These are phyloP conservation scores for Platynereis dumerilii DNA, from an alignment of 2,888 invertebrate species.

Conservation along the genomic window DNA sequence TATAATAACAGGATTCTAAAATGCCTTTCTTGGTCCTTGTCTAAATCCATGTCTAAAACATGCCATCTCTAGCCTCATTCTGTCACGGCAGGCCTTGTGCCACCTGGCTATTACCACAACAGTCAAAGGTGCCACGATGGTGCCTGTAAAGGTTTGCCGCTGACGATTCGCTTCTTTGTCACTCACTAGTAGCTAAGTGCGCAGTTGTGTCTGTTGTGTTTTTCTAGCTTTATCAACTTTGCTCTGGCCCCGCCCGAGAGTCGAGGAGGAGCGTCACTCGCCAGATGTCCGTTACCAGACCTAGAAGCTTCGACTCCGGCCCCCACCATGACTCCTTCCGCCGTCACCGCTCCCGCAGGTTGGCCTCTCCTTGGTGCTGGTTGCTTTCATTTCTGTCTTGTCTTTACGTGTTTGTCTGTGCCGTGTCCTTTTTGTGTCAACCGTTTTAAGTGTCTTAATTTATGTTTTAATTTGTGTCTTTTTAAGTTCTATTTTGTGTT, in stretches of 20 bases:
- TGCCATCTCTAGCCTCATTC: too few relatives aligned
- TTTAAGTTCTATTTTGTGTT: too few relatives aligned
- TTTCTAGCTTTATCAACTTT: conserved; percentile 72
- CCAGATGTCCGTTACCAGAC: conserved; percentile 48
- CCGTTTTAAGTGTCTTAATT: not conserved
- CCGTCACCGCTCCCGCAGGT: not conserved
- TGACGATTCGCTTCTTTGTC: too few relatives aligned
- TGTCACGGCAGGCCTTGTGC: too few relatives aligned
- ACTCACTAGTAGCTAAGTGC: too few relatives aligned
- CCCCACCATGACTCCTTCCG: conserved; percentile 14
- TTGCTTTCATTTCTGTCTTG: not conserved
- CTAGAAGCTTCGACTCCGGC: conserved; percentile 26
- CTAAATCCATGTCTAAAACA: too few relatives aligned
- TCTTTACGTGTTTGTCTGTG: not conserved
- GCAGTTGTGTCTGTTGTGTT: not conserved
- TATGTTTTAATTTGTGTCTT: not conserved
- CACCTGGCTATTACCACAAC: too few relatives aligned
- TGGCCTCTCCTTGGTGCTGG: too few relatives aligned
- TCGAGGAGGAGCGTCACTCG: conserved; percentile 43
- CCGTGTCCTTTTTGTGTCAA: not conserved
- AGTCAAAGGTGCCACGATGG: too few relatives aligned
- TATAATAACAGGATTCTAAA: too few relatives aligned
- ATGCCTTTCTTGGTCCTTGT: too few relatives aligned
- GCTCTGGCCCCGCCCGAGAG: conserved; percentile 70
- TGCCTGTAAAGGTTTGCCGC: too few relatives aligned